Conservation (phyloP, 1,140 invertebrate species). For the Stegodyphus mimosarum region DNA sequence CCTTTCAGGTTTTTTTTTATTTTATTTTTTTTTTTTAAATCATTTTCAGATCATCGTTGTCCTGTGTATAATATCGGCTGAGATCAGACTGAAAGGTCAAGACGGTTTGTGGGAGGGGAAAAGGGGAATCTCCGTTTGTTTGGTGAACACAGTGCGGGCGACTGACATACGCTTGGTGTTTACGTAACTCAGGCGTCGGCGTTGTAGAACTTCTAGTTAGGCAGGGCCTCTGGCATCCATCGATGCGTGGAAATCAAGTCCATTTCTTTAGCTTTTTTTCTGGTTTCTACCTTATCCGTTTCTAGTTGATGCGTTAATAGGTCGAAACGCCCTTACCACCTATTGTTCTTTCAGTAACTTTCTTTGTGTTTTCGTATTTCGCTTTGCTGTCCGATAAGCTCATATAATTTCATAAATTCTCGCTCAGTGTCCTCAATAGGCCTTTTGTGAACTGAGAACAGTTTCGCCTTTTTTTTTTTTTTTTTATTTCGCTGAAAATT, state of each 20-base stretch:
- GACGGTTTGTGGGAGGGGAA: too few species aligned
- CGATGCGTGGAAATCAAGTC: conserved; percentile 40
- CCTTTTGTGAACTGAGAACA: too few species aligned
- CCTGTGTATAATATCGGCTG: conserved; percentile 2
- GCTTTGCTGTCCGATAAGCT: too few species aligned
- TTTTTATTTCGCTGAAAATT: too few species aligned
- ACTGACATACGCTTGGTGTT: not conserved
- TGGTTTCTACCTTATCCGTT: conserved; percentile 10
- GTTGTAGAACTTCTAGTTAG: conserved; percentile 38
- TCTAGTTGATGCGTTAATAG: conserved; percentile 40
- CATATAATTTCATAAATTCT: too few species aligned
- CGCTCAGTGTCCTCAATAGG: too few species aligned
- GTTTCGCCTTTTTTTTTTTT: too few species aligned
- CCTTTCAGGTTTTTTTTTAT: too few species aligned
- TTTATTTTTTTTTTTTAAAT: too few species aligned
- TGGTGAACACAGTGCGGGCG: too few species aligned
- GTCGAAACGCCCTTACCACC: not conserved
- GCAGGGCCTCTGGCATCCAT: conserved; percentile 18
- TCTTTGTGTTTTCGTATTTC: not conserved
- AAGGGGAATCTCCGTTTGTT: too few species aligned
- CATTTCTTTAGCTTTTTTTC: conserved; percentile 20
- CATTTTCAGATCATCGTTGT: not conserved
- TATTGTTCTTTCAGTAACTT: not conserved
- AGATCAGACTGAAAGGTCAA: conserved; percentile 11
- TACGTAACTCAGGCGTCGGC: conserved; percentile 34